A percentile compares a stretch with the other conserved stretches of the same genome.
Conservation (phyloP, 2,888 invertebrate species). For the Pecten maximus region DNA sequence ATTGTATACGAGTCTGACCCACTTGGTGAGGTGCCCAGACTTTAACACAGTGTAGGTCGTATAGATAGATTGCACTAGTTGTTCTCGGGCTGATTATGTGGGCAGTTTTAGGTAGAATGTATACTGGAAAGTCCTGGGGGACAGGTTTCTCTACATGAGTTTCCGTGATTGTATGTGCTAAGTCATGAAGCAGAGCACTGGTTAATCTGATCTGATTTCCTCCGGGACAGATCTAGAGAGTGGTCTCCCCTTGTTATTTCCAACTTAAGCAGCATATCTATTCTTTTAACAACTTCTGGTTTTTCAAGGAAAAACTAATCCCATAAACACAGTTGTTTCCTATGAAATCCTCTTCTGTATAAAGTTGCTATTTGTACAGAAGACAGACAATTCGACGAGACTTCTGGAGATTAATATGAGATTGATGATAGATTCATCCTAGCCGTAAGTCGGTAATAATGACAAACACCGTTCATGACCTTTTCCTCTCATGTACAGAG, state of each 20-base stretch:
- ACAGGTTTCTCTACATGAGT: not conserved
- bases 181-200: not conserved
- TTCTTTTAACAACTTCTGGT: not conserved
- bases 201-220: slow-evolving; percentile 24
- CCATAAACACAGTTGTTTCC: not conserved
- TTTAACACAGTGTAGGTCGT: not conserved
- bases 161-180: slow-evolving; percentile 24
- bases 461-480: not conserved
- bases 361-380: not conserved
- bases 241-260: not conserved
- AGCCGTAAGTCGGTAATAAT: not conserved
- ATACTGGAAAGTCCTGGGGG: not conserved
- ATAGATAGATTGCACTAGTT: not conserved
- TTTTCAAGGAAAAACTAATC: not conserved
- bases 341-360: not conserved
- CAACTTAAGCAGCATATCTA: not conserved
- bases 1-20: not conserved
- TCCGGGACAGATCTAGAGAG: not conserved
- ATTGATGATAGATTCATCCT: not conserved
- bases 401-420: not conserved
- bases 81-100: slow-evolving; percentile 16
- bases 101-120: not conserved
- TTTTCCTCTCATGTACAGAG: not conserved
- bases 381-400: not conserved
- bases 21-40: not conserved